Evolutionary conservation across 2,888 invertebrate species (phyloP).

Genomic region (Oligia strigilis): DNA sequence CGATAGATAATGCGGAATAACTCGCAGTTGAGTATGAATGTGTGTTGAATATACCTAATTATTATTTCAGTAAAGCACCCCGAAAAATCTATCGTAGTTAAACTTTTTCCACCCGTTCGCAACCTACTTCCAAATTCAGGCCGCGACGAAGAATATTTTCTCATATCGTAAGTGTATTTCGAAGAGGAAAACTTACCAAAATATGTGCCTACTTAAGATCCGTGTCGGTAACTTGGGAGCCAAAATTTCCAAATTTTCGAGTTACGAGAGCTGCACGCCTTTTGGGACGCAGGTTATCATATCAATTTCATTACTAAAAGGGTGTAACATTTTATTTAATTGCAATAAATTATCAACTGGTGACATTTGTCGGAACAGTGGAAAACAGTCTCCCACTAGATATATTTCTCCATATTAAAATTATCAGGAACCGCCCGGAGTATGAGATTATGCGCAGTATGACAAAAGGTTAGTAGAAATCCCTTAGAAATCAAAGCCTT

Average conservation of each 20-base stretch:
- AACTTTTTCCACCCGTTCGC: background rate
- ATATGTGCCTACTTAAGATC: slow-evolving; percentile 33
- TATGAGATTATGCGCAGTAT: background rate
- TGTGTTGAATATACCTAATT: background rate
- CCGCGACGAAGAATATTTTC: slow-evolving; percentile 19
- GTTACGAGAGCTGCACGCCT: background rate
- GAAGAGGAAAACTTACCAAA: slow-evolving; percentile 23
- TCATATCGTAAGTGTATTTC: slow-evolving; percentile 12
- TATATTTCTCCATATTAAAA: background rate
- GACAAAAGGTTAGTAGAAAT: background rate
- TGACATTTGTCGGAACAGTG: background rate
- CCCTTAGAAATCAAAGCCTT: background rate
- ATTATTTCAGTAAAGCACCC: background rate
- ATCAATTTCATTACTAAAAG: background rate
- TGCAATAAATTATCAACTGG: background rate
- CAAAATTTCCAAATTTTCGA: slow-evolving; percentile 29
- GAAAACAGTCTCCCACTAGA: background rate
- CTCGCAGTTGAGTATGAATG: background rate
- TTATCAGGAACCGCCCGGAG: background rate
- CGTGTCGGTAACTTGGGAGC: slow-evolving; percentile 6
- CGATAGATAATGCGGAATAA: too few relatives aligned
- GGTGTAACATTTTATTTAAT: background rate
- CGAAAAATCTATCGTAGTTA: background rate
- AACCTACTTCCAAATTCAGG: slow-evolving; percentile 24
- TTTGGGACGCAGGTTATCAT: background rate